Conservation (phyloP, 2,113 vertebrate genomes). For the Mugil cephalus region DNA sequence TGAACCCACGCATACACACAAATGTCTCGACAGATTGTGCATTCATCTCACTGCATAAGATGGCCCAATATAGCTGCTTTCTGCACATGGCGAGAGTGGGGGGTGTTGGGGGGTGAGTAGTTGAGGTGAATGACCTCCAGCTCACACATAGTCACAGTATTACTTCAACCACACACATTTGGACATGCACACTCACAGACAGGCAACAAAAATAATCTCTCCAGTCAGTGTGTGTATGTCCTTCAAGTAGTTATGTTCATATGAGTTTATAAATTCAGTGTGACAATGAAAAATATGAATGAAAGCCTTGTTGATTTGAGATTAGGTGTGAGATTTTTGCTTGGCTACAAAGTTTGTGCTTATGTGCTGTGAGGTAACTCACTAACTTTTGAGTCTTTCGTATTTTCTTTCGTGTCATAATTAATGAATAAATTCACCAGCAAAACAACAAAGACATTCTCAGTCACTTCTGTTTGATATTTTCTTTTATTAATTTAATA, state of each 20-base stretch:
- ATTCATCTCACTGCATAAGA: conserved; percentile 25
- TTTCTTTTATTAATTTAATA: conserved; percentile 55
- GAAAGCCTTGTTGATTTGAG: no score
- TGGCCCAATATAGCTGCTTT: conserved; percentile 42
- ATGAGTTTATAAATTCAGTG: no score
- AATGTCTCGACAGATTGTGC: conserved; percentile 5
- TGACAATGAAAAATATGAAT: not conserved
- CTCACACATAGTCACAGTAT: conserved; percentile 24
- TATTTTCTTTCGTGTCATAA: not conserved
- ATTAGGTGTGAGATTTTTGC: no score
- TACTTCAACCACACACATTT: conserved; percentile 7
- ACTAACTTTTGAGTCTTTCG: not conserved
- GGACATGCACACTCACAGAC: not conserved
- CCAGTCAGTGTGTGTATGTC: not conserved
- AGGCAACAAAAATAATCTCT: conserved; percentile 3
- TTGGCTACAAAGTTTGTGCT: conserved; percentile 1
- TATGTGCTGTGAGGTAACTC: not conserved
- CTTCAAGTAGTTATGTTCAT: no score
- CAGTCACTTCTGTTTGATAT: conserved; percentile 23
- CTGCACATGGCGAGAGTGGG: conserved; percentile 46
- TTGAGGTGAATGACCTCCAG: conserved; percentile 10
- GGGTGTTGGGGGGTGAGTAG: no score
- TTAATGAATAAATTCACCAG: not conserved
- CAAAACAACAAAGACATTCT: conserved; percentile 19
- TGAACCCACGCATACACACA: not conserved